These are phyloP conservation scores for Neolamprologus multifasciatus DNA, from an alignment of 2,797 vertebrate genomes.

Conservation along the genomic window DNA sequence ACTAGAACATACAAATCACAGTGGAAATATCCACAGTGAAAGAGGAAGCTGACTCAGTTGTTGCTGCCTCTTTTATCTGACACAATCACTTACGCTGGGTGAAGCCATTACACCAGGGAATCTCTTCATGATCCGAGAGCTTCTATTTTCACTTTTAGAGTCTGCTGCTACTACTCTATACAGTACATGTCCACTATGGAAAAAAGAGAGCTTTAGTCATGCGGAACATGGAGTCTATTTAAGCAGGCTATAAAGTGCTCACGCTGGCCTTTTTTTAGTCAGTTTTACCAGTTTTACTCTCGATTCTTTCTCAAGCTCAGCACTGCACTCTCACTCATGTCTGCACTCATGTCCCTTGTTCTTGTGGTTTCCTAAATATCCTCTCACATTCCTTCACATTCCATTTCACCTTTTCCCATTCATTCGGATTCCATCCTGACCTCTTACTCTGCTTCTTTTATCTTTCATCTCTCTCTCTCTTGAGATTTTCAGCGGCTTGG, in stretches of 20 bases:
- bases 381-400: background rate
- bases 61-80: slow-evolving; percentile 6
- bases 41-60: slow-evolving; percentile 9
- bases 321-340: background rate
- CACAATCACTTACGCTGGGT: slow-evolving; percentile 17
- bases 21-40: slow-evolving; percentile 19
- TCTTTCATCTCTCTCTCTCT: background rate
- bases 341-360: background rate
- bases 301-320: background rate
- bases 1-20: slow-evolving; percentile 39
- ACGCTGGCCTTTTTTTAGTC: background rate
- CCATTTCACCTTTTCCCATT: slow-evolving; percentile 2
- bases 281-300: background rate
- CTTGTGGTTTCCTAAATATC: background rate
- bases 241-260: background rate
- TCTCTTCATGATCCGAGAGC: slow-evolving; percentile 2
- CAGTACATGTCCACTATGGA: background rate
- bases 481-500: background rate
- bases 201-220: background rate
- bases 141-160: slow-evolving; percentile 8
- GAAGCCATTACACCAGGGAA: background rate
- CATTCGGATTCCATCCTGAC: background rate
- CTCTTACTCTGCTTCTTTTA: background rate
- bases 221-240: slow-evolving; percentile 6
- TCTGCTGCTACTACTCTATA: background rate